Evolutionary conservation across 2,797 vertebrate species (phyloP).

Genomic region (Gobio occitaniae): DNA sequence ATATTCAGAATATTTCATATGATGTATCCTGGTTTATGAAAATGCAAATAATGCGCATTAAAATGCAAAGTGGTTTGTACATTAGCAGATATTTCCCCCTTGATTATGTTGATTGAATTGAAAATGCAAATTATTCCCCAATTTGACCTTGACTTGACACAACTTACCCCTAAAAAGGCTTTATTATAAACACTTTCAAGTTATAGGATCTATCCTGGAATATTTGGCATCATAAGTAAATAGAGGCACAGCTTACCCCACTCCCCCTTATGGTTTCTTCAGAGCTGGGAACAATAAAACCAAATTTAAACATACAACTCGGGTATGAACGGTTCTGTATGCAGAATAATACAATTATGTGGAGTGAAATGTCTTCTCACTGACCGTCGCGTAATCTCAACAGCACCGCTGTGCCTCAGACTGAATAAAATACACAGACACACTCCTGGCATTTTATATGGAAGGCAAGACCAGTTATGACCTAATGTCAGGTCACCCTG

Average conservation of each 20-base stretch:
- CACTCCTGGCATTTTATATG: not conserved
- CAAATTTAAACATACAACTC: conserved; percentile 27
- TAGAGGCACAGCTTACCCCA: not conserved
- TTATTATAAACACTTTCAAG: not conserved
- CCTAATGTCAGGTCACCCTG: conserved; percentile 17
- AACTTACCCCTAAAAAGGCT: not conserved
- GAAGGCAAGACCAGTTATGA: not conserved
- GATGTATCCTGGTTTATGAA: not conserved
- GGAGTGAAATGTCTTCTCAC: not conserved
- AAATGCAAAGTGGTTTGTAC: no score
- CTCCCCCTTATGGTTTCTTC: not conserved
- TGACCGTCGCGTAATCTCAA: not conserved
- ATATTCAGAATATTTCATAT: not conserved
- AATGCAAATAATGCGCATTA: not conserved
- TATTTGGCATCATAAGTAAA: not conserved
- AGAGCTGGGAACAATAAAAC: not conserved
- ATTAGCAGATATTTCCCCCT: not conserved
- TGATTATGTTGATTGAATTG: not conserved
- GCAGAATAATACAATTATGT: not conserved
- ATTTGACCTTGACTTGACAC: not conserved
- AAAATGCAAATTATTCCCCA: not conserved
- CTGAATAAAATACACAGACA: conserved; percentile 17
- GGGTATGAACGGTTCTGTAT: not conserved
- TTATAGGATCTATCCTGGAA: not conserved
- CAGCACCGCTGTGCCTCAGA: conserved; percentile 51